Evolutionary conservation across 2,113 vertebrate genomes (phyloP).

Genomic region (Oryzias melastigma): DNA sequence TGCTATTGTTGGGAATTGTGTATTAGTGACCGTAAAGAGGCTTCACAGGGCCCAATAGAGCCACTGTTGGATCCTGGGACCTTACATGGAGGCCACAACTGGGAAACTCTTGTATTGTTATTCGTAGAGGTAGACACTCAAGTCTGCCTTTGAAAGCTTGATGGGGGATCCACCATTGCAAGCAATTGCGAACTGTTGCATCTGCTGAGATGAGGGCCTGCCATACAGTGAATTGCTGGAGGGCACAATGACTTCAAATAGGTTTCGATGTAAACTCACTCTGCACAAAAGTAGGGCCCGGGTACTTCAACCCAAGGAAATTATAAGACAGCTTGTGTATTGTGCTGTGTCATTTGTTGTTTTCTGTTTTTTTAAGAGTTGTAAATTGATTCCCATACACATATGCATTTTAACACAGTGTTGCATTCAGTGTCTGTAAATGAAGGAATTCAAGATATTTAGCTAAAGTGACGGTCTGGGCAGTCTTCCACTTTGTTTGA

Average conservation of each 20-base stretch:
- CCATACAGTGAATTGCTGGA: slow-evolving; percentile 71
- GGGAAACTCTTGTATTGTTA: slow-evolving; percentile 77
- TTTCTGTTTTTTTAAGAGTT: slow-evolving; percentile 36
- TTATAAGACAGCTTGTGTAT: slow-evolving; percentile 66
- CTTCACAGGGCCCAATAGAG: slow-evolving; percentile 45
- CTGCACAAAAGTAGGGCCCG: slow-evolving; percentile 46
- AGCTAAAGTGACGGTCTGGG: too few species aligned
- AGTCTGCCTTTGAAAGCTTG: slow-evolving; percentile 61
- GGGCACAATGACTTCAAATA: slow-evolving; percentile 83
- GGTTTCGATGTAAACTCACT: slow-evolving; percentile 76
- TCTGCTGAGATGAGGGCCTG: slow-evolving; percentile 72
- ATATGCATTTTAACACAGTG: not conserved
- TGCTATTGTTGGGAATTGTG: slow-evolving; percentile 54
- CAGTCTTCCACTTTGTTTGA: too few species aligned
- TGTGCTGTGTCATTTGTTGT: slow-evolving; percentile 69
- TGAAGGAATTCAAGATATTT: not conserved
- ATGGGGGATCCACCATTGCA: slow-evolving; percentile 72
- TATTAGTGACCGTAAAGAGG: slow-evolving; percentile 60
- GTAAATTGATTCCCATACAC: slow-evolving; percentile 63
- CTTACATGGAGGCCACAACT: slow-evolving; percentile 62
- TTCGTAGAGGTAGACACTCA: slow-evolving; percentile 73
- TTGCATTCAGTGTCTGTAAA: not conserved
- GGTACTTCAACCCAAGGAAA: slow-evolving; percentile 62
- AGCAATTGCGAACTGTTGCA: slow-evolving; percentile 80
- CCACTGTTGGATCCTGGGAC: slow-evolving; percentile 40